Evolutionary conservation across 2,888 invertebrate genomes (phyloP), one percentile per base, ranked within the genome.

Genomic region (Venusia cambrica): DNA sequence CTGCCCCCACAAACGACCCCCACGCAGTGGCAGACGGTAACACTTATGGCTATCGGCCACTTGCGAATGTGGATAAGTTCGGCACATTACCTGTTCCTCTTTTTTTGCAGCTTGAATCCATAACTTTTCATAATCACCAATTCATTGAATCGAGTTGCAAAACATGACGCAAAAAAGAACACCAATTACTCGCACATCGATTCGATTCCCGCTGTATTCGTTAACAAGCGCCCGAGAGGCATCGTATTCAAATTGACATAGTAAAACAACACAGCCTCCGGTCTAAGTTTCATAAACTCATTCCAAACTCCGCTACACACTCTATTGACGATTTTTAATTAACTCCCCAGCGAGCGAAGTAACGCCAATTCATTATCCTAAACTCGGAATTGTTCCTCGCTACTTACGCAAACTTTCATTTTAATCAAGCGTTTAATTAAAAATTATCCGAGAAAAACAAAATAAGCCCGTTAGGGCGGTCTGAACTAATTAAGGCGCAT

Each of bases 351-450:
- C 74, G 79, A 75, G 73, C 72, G 74, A 79, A 80, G 85, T 83
- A 84, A 85, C 87, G 84, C 85, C 84, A 87, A 87, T 87, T 85
- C 85, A 87, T 85, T 87, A 87, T 84, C 84, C 87, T 85, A 85
- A 87, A 85, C 87, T 87, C 84, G 64, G 73, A 84, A 87, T 85
- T 85, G 84, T 85, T 85, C 79, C 78, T 74, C 80, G 84, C 75
- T 85, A 87, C 87, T 87, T 87, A 85, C 79, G 81, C 84, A 84
- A 87, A 87, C 85, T 87, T 85, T 87, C 83, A 87, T 87, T 87
- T 87, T 87, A 85, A 87, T 87, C 87, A 87, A 85, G 84, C 87
- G 81, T 87, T 85, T 87, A 87, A 87, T 87, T 87, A 85, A 87
- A 87, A 87, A 87, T 87, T 87, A 85, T 84, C 84, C 79, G 81